These are phyloP conservation scores for Agrochola litura DNA, from an alignment of 2,888 invertebrate genomes.

Conservation along the genomic window DNA sequence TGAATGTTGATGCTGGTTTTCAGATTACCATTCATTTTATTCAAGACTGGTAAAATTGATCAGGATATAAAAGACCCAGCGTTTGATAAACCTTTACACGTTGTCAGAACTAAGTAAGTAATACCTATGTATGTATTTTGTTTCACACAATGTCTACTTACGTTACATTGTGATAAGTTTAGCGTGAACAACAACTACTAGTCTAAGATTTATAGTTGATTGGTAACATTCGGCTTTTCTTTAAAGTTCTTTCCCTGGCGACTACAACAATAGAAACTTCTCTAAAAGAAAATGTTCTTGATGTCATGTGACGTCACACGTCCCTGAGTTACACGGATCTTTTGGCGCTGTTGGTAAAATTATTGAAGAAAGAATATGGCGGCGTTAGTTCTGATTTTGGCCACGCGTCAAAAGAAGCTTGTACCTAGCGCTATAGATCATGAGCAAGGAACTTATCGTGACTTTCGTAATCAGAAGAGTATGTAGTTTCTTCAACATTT, in stretches of 20 bases:
- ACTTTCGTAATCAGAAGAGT: background rate
- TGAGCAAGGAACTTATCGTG: background rate
- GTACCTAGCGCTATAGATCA: background rate
- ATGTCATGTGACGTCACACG: background rate
- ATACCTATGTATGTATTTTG: background rate
- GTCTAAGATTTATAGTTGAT: background rate
- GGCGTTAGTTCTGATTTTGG: background rate
- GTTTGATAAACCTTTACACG: constrained; percentile 79
- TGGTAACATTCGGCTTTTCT: background rate
- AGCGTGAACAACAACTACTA: background rate
- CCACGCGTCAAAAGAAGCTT: background rate
- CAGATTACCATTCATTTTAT: constrained; percentile 87
- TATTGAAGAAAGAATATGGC: background rate
- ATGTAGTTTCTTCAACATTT: too few relatives aligned
- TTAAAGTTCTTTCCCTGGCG: background rate
- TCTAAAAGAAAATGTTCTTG: background rate
- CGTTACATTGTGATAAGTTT: background rate
- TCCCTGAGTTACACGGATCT: background rate
- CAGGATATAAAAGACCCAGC: constrained; percentile 82
- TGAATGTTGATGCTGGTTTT: constrained; percentile 48
- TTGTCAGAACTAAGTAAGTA: constrained; percentile 76
- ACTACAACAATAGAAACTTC: background rate
- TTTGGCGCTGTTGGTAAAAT: background rate
- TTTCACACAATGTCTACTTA: background rate
- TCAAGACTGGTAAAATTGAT: constrained; percentile 85